A percentile compares a stretch with the other conserved stretches of the same genome.
Evolutionary conservation across 2,113 vertebrate genomes (phyloP).

Genomic region (Heteronetta atricapilla): DNA sequence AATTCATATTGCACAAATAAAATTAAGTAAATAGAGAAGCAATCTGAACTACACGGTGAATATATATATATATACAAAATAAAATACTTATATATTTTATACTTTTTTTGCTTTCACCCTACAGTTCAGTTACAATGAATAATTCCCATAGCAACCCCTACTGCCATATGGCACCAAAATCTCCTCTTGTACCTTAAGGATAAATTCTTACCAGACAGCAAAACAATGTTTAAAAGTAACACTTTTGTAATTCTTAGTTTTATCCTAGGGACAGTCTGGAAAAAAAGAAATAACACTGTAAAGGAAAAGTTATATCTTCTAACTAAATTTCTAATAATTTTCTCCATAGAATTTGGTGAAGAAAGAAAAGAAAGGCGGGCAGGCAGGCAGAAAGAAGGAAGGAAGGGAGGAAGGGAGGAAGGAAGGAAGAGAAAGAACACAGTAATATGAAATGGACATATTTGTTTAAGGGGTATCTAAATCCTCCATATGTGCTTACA

Average conservation of each 20-base stretch:
- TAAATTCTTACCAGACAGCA: neutral
- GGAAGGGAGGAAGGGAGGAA: neutral
- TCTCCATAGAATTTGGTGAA: neutral
- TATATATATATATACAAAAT: neutral
- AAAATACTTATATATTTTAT: neutral
- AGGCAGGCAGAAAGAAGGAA: neutral
- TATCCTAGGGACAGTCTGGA: neutral
- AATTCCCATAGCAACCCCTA: conserved; percentile 45
- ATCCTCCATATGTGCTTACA: neutral
- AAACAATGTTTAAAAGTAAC: conserved; percentile 17
- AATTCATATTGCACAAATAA: neutral
- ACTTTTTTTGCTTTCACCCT: conserved; percentile 27
- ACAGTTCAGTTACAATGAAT: conserved; percentile 28
- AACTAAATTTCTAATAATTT: neutral
- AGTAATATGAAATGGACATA: neutral
- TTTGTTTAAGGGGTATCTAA: neutral
- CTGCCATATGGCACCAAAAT: conserved; percentile 55
- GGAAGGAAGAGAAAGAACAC: neutral
- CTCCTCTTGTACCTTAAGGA: neutral
- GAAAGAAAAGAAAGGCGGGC: fast-evolving
- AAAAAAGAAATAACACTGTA: neutral
- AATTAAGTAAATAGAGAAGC: neutral
- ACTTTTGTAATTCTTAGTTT: conserved; percentile 7
- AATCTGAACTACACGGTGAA: neutral
- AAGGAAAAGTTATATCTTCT: neutral